phyloP scores from a whole-genome alignment of 1,140 invertebrate species.

The Fopius arisanus region DNA sequence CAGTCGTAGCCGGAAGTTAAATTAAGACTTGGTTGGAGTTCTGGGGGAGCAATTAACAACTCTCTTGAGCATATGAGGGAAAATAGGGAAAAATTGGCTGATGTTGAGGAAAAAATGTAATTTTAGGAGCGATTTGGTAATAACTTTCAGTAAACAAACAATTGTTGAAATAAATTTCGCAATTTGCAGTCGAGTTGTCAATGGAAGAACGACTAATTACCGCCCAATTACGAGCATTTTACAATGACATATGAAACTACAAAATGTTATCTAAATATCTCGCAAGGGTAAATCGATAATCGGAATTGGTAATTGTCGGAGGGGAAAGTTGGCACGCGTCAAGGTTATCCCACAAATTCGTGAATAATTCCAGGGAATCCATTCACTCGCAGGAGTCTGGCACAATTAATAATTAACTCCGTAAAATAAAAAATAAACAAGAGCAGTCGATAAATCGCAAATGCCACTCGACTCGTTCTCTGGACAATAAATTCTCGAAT shows the following conservation, averaged over 20 bases:
- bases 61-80: neutral
- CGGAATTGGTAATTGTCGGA: too few relatives aligned
- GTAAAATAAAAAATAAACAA: neutral
- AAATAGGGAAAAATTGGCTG: neutral
- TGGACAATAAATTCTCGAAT: neutral
- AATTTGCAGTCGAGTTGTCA: too few relatives aligned
- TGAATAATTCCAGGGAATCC: constrained; percentile 13
- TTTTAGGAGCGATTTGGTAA: too few relatives aligned
- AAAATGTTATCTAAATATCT: too few relatives aligned
- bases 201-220: too few relatives aligned
- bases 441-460: too few relatives aligned
- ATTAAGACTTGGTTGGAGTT: constrained; percentile 5
- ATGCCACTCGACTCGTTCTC: neutral
- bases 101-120: too few relatives aligned
- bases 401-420: neutral
- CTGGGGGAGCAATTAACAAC: neutral
- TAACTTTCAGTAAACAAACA: too few relatives aligned
- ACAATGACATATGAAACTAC: too few relatives aligned
- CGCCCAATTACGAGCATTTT: too few relatives aligned
- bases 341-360: constrained; percentile 20
- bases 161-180: too few relatives aligned
- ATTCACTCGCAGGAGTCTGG: neutral
- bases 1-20: neutral
- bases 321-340: constrained; percentile 31
- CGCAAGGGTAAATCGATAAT: constrained; percentile 10